phyloP scores from a whole-genome alignment of 1,140 invertebrate genomes.

The Rhopalosiphum maidis region DNA sequence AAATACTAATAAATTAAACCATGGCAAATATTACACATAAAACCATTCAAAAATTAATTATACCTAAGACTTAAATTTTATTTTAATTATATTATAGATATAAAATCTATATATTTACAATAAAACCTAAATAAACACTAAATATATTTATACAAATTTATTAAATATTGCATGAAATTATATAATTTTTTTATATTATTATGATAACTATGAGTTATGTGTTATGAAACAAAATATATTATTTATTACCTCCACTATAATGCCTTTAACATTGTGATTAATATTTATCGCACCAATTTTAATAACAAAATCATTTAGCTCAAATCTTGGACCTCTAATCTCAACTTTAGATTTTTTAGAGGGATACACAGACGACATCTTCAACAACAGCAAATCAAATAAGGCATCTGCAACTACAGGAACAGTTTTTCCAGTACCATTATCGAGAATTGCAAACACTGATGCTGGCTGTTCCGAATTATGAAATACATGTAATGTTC shows the following conservation, averaged over 20 bases:
- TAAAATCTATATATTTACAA: neutral
- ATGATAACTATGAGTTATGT: neutral
- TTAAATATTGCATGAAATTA: neutral
- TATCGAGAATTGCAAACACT: conserved; percentile 91
- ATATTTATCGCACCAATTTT: conserved; percentile 93
- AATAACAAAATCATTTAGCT: conserved; percentile 92
- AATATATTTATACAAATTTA: neutral
- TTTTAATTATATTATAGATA: neutral
- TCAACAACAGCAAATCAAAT: conserved; percentile 90
- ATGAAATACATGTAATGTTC: conserved; percentile 88
- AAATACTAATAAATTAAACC: neutral
- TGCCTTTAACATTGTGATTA: conserved; percentile 91
- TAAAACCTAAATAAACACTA: neutral
- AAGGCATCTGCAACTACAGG: conserved; percentile 88
- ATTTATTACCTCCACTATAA: conserved; percentile 82
- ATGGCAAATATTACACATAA: neutral
- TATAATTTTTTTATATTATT: neutral
- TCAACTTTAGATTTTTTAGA: conserved; percentile 88
- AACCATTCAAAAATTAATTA: neutral
- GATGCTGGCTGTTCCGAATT: conserved; percentile 95
- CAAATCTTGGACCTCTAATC: conserved; percentile 90
- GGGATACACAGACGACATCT: conserved; percentile 84
- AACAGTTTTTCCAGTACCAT: conserved; percentile 77
- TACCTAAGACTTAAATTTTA: neutral
- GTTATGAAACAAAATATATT: neutral